Conservation (phyloP, 2,797 vertebrate species). For the Sphenopsis melanotis region DNA sequence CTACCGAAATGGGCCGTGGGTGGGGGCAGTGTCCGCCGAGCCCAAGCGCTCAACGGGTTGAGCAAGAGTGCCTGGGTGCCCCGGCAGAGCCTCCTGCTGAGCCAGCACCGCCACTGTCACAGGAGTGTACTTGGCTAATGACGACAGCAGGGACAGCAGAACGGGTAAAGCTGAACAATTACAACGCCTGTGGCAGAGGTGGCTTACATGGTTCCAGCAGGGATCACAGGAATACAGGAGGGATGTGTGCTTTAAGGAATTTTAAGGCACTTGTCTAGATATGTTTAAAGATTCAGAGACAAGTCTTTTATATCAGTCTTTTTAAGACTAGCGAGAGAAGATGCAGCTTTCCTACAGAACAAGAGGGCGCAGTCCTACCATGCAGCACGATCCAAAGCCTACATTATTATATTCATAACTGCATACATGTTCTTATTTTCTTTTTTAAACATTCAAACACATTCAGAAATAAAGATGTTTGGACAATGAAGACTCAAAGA, state of each 20-base stretch:
- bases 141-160: not conserved
- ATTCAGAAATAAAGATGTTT: not conserved
- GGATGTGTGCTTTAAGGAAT: not conserved
- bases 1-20: not conserved
- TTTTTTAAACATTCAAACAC: not conserved
- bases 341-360: not conserved
- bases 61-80: not conserved
- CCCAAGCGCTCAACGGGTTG: not conserved
- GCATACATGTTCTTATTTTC: not conserved
- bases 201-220: not conserved
- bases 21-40: not conserved
- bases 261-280: not conserved
- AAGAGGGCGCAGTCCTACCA: not conserved
- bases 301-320: not conserved
- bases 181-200: fast-evolving
- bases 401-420: not conserved
- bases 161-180: not conserved
- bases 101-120: not conserved
- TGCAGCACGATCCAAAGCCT: fast-evolving
- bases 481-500: not conserved
- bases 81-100: not conserved
- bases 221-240: not conserved
- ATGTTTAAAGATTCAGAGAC: not conserved
- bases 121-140: not conserved
- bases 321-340: not conserved